Evolutionary conservation across 2,888 invertebrate species (phyloP).

Genomic region (Trissolcus japonicus): DNA sequence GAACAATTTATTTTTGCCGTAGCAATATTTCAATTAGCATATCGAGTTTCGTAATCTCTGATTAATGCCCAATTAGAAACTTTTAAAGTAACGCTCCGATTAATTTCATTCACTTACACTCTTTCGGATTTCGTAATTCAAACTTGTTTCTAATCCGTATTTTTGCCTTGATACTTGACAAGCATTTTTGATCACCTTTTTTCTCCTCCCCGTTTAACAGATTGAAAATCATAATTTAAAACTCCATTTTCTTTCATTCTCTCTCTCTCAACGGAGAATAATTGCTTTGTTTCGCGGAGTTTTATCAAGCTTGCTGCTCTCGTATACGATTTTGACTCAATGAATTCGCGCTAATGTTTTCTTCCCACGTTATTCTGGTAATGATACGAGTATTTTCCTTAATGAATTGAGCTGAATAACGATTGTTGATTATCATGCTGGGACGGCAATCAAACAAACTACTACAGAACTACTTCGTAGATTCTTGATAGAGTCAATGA

Average conservation of each 20-base stretch:
- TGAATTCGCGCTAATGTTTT: constrained; percentile 5
- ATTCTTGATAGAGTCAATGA: constrained; percentile 17
- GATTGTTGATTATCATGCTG: constrained; percentile 29
- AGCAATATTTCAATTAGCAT: neutral
- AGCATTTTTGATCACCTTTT: too few relatives aligned
- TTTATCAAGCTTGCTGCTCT: too few relatives aligned
- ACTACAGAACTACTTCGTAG: constrained; percentile 5
- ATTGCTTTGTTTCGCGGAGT: too few relatives aligned
- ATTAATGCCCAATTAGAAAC: constrained; percentile 2
- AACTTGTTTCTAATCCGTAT: too few relatives aligned
- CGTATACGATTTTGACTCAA: neutral
- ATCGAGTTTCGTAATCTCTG: neutral
- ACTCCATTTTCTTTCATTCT: too few relatives aligned
- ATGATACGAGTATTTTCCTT: constrained; percentile 29
- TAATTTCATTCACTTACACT: neutral
- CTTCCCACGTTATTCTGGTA: constrained; percentile 28
- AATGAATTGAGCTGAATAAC: constrained; percentile 24
- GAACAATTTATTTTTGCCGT: neutral
- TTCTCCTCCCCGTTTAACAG: too few relatives aligned
- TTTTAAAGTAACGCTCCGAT: neutral
- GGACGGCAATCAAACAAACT: constrained; percentile 32
- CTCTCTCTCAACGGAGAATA: too few relatives aligned
- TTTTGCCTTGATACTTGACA: too few relatives aligned
- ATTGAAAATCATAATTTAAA: too few relatives aligned
- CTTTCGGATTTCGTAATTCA: too few relatives aligned